Percentiles rank a stretch among this genome's conserved stretches.
These are phyloP conservation scores for Polietes domitor DNA, from an alignment of 2,888 invertebrate genomes.

Conservation along the genomic window DNA sequence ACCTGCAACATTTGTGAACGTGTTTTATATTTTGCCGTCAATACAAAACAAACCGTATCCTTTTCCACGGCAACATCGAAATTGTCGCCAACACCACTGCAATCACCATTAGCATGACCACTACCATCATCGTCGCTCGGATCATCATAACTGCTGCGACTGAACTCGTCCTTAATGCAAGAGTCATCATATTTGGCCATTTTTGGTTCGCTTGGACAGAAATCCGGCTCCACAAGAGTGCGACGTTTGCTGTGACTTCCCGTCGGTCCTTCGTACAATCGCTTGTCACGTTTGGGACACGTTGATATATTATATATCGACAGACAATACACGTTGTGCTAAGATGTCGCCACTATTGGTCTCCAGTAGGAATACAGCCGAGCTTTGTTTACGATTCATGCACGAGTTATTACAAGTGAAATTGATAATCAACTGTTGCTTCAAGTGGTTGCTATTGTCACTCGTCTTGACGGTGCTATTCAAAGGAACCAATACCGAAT, in stretches of 20 bases:
- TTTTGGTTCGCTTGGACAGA: slow-evolving; percentile 48
- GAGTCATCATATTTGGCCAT: slow-evolving; percentile 55
- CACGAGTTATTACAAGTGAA: slow-evolving; percentile 90
- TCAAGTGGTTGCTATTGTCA: slow-evolving; percentile 71
- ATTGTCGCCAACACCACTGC: not conserved
- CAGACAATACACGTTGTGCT: slow-evolving; percentile 84
- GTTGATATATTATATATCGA: slow-evolving; percentile 89
- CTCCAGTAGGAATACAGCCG: slow-evolving; percentile 86
- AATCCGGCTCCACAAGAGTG: slow-evolving; percentile 45
- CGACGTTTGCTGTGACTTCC: slow-evolving; percentile 47
- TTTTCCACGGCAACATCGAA: slow-evolving; percentile 42
- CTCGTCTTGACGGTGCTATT: slow-evolving; percentile 82
- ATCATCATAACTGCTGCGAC: slow-evolving; percentile 60
- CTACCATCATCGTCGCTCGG: slow-evolving; percentile 46
- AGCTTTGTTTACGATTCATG: slow-evolving; percentile 87
- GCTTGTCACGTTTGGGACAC: slow-evolving; percentile 88
- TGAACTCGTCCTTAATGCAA: slow-evolving; percentile 55
- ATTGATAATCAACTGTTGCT: slow-evolving; percentile 83
- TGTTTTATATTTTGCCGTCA: slow-evolving; percentile 57
- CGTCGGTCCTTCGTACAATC: slow-evolving; percentile 83
- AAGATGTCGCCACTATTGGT: slow-evolving; percentile 82
- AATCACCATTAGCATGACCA: not conserved
- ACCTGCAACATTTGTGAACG: slow-evolving; percentile 43
- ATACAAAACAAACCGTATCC: slow-evolving; percentile 52
- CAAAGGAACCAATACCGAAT: slow-evolving; percentile 85